These are phyloP conservation scores for Hemibagrus wyckioides DNA, from an alignment of 2,113 vertebrate genomes.

Conservation along the genomic window DNA sequence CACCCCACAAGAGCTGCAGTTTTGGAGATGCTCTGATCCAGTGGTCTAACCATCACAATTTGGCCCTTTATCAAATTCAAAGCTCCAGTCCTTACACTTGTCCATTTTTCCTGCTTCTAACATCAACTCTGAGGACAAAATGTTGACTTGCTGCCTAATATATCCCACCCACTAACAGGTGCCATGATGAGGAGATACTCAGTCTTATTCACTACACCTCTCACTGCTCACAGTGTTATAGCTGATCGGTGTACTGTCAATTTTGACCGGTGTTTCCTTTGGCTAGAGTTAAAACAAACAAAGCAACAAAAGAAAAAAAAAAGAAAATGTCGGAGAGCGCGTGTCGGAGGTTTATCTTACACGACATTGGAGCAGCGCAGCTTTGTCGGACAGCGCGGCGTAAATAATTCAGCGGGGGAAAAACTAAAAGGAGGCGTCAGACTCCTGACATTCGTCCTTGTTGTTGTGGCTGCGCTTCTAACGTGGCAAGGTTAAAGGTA, in stretches of 20 bases:
- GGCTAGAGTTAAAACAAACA: neutral
- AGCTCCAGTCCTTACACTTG: no score
- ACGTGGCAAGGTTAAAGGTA: constrained; percentile 62
- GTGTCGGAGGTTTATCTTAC: constrained; percentile 65
- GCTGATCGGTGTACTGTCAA: neutral
- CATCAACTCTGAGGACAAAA: no score
- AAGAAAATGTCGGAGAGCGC: constrained; percentile 49
- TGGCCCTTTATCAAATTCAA: no score
- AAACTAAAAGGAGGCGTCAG: constrained; percentile 32
- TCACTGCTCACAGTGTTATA: no score
- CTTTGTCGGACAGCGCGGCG: constrained; percentile 52
- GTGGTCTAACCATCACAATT: no score
- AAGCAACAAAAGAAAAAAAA: neutral
- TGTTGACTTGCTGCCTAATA: no score
- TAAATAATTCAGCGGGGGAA: constrained; percentile 46
- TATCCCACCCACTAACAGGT: no score
- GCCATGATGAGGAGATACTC: no score
- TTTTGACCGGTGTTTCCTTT: neutral
- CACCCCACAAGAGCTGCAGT: no score
- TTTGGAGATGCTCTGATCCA: no score
- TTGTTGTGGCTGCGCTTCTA: constrained; percentile 63
- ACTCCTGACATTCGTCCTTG: constrained; percentile 36
- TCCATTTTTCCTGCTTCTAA: no score
- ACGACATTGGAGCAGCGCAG: constrained; percentile 32
- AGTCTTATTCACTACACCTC: no score